phyloP scores from a whole-genome alignment of 2,797 vertebrate species.

The Leuciscus waleckii region DNA sequence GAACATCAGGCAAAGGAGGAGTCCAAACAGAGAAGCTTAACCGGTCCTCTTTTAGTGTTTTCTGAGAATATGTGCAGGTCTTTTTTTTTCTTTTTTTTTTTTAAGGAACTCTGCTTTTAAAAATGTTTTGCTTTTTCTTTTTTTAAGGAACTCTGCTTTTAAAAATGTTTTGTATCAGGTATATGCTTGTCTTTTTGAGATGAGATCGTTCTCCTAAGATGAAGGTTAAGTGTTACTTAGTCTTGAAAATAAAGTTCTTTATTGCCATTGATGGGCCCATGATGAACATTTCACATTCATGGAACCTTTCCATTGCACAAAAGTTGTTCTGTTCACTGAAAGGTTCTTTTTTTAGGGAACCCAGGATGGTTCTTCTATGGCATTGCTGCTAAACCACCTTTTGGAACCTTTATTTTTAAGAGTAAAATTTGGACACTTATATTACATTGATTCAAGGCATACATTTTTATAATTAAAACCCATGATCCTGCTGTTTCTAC shows the following conservation, averaged over 20 bases:
- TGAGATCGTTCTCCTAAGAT: neutral
- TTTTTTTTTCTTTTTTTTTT: neutral
- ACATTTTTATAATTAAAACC: no score
- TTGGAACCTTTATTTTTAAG: neutral
- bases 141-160: neutral
- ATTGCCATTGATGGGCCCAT: neutral
- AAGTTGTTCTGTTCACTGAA: neutral
- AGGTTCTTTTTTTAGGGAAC: neutral
- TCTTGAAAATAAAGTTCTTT: neutral
- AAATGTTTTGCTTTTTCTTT: neutral
- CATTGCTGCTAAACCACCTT: neutral
- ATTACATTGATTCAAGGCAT: no score
- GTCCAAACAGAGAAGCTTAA: neutral
- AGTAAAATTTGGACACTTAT: no score
- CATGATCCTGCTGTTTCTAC: no score
- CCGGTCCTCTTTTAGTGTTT: neutral
- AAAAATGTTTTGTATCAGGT: neutral
- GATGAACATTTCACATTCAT: neutral
- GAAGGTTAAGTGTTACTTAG: neutral
- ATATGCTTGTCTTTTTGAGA: neutral
- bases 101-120: neutral
- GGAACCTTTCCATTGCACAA: neutral
- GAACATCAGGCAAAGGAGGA: slow-evolving; percentile 24
- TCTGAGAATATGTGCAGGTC: neutral
- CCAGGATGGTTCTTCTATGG: neutral